Evolutionary conservation across 2,797 vertebrate species (phyloP).

Genomic region (Muscicapa striata): DNA sequence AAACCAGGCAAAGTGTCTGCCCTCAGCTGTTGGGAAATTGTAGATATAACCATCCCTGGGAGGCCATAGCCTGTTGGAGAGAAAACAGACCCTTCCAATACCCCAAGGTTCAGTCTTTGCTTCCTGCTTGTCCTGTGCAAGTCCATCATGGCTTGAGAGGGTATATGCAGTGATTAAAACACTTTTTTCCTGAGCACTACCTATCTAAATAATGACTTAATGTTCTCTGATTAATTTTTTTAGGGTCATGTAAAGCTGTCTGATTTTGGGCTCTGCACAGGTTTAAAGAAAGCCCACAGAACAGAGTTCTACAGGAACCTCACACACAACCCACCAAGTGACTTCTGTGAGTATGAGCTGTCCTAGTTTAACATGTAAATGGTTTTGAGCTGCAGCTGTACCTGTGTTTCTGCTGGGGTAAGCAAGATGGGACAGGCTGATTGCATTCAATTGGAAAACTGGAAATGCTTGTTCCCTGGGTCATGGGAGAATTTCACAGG

Average conservation of each 20-base stretch:
- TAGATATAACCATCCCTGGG: not conserved
- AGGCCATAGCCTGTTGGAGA: not conserved
- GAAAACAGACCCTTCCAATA: not conserved
- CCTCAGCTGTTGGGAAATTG: not conserved
- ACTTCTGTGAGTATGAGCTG: constrained; percentile 90
- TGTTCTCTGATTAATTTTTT: not conserved
- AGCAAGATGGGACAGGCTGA: not conserved
- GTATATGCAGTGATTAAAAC: not conserved
- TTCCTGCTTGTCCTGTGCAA: not conserved
- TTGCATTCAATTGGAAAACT: not conserved
- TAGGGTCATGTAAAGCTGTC: constrained; percentile 98
- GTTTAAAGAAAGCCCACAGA: constrained; percentile 97
- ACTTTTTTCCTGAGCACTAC: not conserved
- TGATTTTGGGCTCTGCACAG: constrained; percentile 97
- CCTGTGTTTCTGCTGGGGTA: not conserved
- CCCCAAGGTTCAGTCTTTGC: not conserved
- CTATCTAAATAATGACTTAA: not conserved
- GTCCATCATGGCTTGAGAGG: not conserved
- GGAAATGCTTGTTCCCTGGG: not conserved
- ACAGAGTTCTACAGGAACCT: constrained; percentile 98
- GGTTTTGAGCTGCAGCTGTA: not conserved
- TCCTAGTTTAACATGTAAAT: not conserved
- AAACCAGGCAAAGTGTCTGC: not conserved
- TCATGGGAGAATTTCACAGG: not conserved
- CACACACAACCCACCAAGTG: constrained; percentile 95